Conservation (phyloP, 2,797 vertebrate species). For the Sebastes aleutianus region DNA sequence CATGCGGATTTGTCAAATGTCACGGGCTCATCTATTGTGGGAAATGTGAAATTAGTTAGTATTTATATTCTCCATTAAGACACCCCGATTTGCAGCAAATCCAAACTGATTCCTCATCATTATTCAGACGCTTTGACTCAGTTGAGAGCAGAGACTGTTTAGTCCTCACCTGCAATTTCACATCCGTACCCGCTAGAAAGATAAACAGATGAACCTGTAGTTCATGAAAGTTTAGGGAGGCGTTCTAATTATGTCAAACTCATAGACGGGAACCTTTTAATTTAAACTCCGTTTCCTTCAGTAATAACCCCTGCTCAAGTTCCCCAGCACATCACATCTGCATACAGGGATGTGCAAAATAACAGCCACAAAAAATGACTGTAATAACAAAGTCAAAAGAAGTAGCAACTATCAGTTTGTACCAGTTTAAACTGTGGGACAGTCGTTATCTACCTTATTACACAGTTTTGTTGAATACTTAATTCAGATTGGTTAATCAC, state of each 20-base stretch:
- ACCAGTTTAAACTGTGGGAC: not conserved
- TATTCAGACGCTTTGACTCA: not conserved
- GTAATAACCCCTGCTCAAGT: not conserved
- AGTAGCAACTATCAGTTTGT: not conserved
- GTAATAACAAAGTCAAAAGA: not conserved
- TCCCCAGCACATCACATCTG: not conserved
- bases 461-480: too few relatives aligned
- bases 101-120: slow-evolving; percentile 5
- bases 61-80: not conserved
- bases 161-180: not conserved
- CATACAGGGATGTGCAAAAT: not conserved
- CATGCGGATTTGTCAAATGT: slow-evolving; percentile 30
- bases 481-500: too few relatives aligned
- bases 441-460: not conserved
- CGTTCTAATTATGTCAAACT: not conserved
- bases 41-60: slow-evolving; percentile 12
- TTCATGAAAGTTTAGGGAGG: not conserved
- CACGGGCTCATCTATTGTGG: not conserved
- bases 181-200: not conserved
- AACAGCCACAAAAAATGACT: not conserved
- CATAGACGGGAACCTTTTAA: not conserved
- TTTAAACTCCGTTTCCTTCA: not conserved
- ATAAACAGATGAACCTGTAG: not conserved
- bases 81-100: not conserved
- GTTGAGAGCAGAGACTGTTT: not conserved